Conservation (phyloP, 2,797 vertebrate species). For the Micrastur ruficollis region DNA sequence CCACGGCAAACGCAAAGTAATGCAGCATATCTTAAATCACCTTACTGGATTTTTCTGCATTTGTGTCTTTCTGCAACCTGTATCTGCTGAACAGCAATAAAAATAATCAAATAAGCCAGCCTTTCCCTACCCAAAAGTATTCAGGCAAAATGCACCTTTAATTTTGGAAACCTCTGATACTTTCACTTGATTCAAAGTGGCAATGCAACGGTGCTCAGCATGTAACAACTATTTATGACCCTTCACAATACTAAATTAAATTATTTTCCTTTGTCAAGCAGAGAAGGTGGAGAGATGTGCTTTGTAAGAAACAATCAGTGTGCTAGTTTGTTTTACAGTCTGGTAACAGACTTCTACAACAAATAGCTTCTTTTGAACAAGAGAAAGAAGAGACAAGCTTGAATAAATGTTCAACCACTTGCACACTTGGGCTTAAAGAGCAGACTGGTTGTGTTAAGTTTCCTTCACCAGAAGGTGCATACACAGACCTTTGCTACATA, state of each 20-base stretch:
- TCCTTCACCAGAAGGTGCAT: neutral
- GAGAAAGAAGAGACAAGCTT: neutral
- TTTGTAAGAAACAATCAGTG: neutral
- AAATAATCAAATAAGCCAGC: neutral
- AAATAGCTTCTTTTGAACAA: neutral
- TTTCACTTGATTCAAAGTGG: neutral
- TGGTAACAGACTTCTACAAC: neutral
- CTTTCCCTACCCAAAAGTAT: neutral
- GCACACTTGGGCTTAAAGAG: neutral
- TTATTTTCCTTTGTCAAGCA: neutral
- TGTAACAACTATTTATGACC: neutral
- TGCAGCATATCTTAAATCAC: constrained; percentile 37
- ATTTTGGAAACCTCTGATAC: neutral
- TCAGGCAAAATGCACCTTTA: neutral
- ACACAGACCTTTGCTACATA: neutral
- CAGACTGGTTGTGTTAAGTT: neutral
- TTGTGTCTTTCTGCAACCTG: constrained; percentile 1
- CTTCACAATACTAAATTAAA: neutral
- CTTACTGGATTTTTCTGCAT: constrained; percentile 10
- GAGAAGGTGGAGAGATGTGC: neutral
- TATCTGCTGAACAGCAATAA: constrained; percentile 23
- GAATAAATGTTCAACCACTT: neutral
- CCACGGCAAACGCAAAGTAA: constrained; percentile 29
- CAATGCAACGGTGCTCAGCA: neutral
- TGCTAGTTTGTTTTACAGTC: neutral